Evolutionary conservation across 2,113 vertebrate genomes (phyloP).

Genomic region (Pseudorectes ferrugineus): DNA sequence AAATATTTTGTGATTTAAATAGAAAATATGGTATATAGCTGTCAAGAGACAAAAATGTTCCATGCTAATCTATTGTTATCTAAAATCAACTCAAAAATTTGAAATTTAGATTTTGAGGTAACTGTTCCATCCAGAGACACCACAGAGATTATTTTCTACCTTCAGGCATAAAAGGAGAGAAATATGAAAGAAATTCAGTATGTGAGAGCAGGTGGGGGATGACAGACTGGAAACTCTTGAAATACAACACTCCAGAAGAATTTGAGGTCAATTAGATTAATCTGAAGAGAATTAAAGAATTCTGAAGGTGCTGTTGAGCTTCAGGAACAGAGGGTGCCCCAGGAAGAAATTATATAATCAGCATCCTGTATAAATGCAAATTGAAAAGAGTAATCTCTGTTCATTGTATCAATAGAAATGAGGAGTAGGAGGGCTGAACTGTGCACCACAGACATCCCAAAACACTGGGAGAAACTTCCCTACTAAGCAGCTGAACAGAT

Average conservation of each 20-base stretch:
- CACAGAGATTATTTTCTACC: not conserved
- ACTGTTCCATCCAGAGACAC: not conserved
- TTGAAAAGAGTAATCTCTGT: not conserved
- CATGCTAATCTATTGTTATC: not conserved
- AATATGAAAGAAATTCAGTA: not conserved
- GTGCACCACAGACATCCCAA: not conserved
- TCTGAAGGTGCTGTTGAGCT: not conserved
- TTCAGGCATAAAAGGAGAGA: not conserved
- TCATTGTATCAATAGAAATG: not conserved
- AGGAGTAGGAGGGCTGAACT: not conserved
- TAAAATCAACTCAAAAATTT: not conserved
- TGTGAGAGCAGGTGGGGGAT: not conserved
- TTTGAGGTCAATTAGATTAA: not conserved
- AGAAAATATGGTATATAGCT: not conserved
- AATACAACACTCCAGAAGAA: not conserved
- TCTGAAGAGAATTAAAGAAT: not conserved
- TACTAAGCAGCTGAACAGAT: not conserved
- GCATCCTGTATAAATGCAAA: not conserved
- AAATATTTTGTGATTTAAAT: not conserved
- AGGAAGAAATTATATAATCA: not conserved
- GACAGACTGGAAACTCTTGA: not conserved
- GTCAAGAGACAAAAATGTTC: not conserved
- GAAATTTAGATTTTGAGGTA: not conserved
- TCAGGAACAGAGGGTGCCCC: not conserved
- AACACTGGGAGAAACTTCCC: not conserved